These are phyloP conservation scores for Australoheros scitulus DNA, from an alignment of 2,113 vertebrate genomes.

Conservation along the genomic window DNA sequence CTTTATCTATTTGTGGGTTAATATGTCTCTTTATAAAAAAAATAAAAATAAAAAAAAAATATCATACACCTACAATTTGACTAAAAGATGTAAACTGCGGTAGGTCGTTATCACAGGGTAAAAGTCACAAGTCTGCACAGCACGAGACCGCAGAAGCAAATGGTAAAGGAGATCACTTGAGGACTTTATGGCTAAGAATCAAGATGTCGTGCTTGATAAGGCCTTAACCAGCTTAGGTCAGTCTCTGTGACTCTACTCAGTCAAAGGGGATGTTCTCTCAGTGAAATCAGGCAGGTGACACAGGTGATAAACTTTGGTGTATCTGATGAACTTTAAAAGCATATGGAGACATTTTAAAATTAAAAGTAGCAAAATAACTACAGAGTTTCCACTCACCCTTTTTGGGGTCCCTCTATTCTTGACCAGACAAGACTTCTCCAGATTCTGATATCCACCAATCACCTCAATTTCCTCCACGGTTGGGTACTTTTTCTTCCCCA, in stretches of 20 bases:
- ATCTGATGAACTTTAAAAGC: neutral
- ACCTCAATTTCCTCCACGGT: conserved; percentile 90
- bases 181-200: conserved; percentile 69
- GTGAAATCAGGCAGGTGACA: conserved; percentile 37
- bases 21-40: neutral
- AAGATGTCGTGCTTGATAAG: conserved; percentile 77
- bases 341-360: neutral
- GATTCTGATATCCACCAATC: conserved; percentile 88
- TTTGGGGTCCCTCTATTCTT: conserved; percentile 82
- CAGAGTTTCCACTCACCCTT: conserved; percentile 78
- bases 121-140: conserved; percentile 33
- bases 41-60: neutral
- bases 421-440: conserved; percentile 86
- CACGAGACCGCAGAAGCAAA: conserved; percentile 26
- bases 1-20: neutral
- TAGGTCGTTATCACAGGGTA: neutral
- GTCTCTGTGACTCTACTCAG: conserved; percentile 56
- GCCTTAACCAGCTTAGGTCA: conserved; percentile 75
- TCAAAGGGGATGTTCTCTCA: conserved; percentile 71
- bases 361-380: neutral
- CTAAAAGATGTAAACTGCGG: neutral
- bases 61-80: neutral
- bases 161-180: conserved; percentile 51
- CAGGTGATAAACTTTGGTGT: conserved; percentile 4
- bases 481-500: conserved; percentile 86